Conservation (phyloP, 2,888 invertebrate species). For the Osedax fenrisi region DNA sequence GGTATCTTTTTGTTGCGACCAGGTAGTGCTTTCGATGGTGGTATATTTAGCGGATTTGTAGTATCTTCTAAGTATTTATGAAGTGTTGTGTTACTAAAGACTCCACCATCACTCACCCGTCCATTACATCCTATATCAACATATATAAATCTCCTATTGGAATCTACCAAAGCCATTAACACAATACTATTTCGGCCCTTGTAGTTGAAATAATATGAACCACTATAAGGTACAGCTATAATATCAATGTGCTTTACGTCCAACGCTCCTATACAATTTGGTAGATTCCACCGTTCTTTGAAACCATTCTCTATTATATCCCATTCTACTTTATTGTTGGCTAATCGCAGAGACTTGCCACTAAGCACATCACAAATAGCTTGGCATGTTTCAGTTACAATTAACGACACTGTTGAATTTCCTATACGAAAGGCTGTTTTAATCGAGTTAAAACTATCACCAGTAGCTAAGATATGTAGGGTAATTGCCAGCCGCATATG, state of each 20-base stretch:
- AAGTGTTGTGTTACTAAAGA: conserved; percentile 29
- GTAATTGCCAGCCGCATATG: too few relatives aligned
- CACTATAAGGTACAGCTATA: neutral
- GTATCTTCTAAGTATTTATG: conserved; percentile 3
- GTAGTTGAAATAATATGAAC: conserved; percentile 26
- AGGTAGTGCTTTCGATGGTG: conserved; percentile 16
- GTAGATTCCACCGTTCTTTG: conserved; percentile 24
- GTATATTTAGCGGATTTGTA: conserved; percentile 23
- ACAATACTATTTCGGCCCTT: conserved; percentile 23
- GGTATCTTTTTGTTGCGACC: conserved; percentile 20
- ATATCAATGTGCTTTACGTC: conserved; percentile 29
- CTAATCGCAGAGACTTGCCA: too few relatives aligned
- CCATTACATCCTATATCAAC: conserved; percentile 35
- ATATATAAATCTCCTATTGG: conserved; percentile 13
- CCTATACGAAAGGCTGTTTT: too few relatives aligned
- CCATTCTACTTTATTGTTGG: conserved; percentile 26
- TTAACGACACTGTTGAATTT: too few relatives aligned
- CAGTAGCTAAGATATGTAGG: too few relatives aligned
- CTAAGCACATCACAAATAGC: too few relatives aligned
- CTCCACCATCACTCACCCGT: conserved; percentile 32
- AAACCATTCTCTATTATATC: conserved; percentile 19
- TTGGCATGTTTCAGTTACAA: too few relatives aligned
- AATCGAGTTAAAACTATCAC: too few relatives aligned
- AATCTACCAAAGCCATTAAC: conserved; percentile 28
- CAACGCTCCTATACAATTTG: conserved; percentile 28